A percentile compares a stretch with the other conserved stretches of the same genome.
phyloP scores from a whole-genome alignment of 53 echinoderm and acorn worm genomes.

The Echinometra lucunter region DNA sequence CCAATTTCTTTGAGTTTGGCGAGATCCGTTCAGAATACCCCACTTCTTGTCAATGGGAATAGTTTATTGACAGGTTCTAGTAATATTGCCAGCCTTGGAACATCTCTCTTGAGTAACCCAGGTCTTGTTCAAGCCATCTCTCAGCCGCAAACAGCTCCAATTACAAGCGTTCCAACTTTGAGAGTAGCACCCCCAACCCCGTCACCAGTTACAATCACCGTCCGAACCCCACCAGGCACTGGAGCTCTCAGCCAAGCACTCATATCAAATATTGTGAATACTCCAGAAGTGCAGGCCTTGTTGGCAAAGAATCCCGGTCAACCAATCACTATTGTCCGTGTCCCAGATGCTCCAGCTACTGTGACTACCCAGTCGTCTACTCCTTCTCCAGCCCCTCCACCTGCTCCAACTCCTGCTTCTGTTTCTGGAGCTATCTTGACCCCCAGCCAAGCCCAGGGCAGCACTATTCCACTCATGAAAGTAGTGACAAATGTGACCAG shows the following conservation, averaged over 20 bases:
- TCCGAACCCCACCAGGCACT: conserved; percentile 84
- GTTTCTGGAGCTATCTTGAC: conserved; percentile 28
- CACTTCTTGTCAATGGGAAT: conserved; percentile 60
- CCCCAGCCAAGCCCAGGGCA: neutral
- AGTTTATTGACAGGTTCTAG: conserved; percentile 51
- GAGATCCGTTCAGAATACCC: conserved; percentile 27
- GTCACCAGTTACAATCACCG: conserved; percentile 80
- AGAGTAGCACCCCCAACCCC: conserved; percentile 66
- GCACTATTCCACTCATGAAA: conserved; percentile 58
- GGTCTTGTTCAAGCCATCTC: conserved; percentile 29
- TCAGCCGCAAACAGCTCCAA: conserved; percentile 3
- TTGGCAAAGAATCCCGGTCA: conserved; percentile 91
- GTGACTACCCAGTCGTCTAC: neutral
- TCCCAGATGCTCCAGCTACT: conserved; percentile 80
- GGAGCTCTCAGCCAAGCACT: conserved; percentile 86
- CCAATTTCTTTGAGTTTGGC: conserved; percentile 39
- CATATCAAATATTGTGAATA: conserved; percentile 90
- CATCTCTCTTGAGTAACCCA: conserved; percentile 45
- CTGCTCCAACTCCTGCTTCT: neutral
- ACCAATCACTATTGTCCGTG: conserved; percentile 95
- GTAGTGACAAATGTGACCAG: conserved; percentile 10
- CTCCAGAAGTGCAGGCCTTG: conserved; percentile 88
- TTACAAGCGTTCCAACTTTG: conserved; percentile 34
- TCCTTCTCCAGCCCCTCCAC: neutral
- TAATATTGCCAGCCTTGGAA: conserved; percentile 36